Percentiles rank a stretch among this genome's conserved stretches.
phyloP scores from a whole-genome alignment of 2,888 invertebrate species.

The Eupithecia subfuscata region DNA sequence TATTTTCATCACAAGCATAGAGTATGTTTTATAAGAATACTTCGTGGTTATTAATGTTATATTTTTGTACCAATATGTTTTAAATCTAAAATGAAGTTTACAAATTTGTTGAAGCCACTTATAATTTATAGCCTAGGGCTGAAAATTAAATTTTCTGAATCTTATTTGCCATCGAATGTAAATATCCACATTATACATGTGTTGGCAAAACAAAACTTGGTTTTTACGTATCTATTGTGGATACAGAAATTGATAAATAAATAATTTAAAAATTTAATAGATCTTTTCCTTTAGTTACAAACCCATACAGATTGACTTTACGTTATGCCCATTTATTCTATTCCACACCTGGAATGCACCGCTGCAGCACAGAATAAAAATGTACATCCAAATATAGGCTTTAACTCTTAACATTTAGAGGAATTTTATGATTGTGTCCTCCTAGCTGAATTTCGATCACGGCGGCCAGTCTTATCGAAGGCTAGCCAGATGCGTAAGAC shows the following conservation, averaged over 20 bases:
- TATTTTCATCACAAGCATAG: constrained; percentile 63
- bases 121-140: constrained; percentile 36
- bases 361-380: too few species aligned
- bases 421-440: too few species aligned
- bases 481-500: too few species aligned
- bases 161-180: constrained; percentile 54
- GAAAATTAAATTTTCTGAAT: constrained; percentile 56
- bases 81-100: constrained; percentile 40
- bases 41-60: constrained; percentile 55
- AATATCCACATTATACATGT: constrained; percentile 61
- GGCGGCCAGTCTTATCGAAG: too few species aligned
- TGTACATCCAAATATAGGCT: too few species aligned
- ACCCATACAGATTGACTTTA: not conserved
- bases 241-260: constrained; percentile 84
- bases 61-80: constrained; percentile 63
- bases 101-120: constrained; percentile 38
- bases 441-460: too few species aligned
- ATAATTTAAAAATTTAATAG: constrained; percentile 59
- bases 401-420: too few species aligned
- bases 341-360: too few species aligned
- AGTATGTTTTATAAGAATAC: constrained; percentile 53
- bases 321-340: not conserved
- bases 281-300: constrained; percentile 41
- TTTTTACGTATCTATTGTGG: constrained; percentile 78
- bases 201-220: constrained; percentile 71